Percentiles rank a stretch among this genome's conserved stretches.
Conservation (phyloP, 2,888 invertebrate genomes). For the Lasioglossum marginatum region DNA sequence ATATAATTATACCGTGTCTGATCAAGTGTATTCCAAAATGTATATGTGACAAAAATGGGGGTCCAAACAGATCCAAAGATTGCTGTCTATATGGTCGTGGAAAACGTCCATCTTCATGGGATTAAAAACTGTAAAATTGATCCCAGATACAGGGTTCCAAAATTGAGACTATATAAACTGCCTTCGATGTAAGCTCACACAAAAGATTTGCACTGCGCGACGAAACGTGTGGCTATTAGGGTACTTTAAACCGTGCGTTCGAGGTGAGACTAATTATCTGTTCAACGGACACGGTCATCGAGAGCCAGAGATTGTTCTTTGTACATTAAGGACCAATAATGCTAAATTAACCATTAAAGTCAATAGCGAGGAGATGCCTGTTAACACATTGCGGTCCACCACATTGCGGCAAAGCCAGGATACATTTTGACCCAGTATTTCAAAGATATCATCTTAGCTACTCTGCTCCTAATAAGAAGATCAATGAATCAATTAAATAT, state of each 20-base stretch:
- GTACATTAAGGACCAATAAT: slow-evolving; percentile 68
- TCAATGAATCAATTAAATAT: background rate
- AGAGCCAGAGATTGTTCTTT: slow-evolving; percentile 39
- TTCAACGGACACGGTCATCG: slow-evolving; percentile 11
- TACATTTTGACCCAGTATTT: background rate
- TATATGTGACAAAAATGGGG: background rate
- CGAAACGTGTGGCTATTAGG: slow-evolving; percentile 26
- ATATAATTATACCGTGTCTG: slow-evolving; percentile 33
- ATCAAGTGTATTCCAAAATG: background rate
- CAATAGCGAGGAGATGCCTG: slow-evolving; percentile 6
- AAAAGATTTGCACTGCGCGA: slow-evolving; percentile 44
- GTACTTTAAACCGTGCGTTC: background rate
- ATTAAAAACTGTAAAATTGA: slow-evolving; percentile 59
- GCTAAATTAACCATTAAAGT: slow-evolving; percentile 54
- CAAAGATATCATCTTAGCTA: background rate
- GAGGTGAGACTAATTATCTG: background rate
- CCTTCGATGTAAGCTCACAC: slow-evolving; percentile 64
- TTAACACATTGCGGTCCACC: slow-evolving; percentile 3
- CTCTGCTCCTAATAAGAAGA: background rate
- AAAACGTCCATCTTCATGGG: background rate
- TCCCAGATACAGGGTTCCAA: slow-evolving; percentile 69
- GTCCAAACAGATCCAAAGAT: background rate
- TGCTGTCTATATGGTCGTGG: too few relatives aligned
- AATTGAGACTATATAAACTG: slow-evolving; percentile 66
- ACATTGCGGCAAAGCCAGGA: background rate